Conservation (phyloP, 2,113 vertebrate species). For the Excalfactoria chinensis region DNA sequence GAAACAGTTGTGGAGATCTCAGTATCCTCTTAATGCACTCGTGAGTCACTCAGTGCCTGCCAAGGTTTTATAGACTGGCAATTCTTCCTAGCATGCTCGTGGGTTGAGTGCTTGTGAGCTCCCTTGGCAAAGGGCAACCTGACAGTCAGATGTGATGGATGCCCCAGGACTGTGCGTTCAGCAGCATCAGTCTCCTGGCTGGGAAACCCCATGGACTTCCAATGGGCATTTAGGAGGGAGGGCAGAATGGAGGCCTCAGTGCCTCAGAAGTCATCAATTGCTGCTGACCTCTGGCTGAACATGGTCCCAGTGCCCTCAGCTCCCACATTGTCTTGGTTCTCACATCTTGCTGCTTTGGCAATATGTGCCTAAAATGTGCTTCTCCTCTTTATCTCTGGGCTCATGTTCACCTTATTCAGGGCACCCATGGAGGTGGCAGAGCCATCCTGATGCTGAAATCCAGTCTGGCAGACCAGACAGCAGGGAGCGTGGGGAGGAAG, state of each 20-base stretch:
- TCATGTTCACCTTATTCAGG: neutral
- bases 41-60: neutral
- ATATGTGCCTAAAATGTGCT: neutral
- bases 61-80: neutral
- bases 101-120: neutral
- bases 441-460: neutral
- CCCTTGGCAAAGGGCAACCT: neutral
- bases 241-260: fast-evolving
- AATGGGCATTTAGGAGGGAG: neutral
- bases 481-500: neutral
- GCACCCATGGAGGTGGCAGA: neutral
- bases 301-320: neutral
- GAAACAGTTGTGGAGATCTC: neutral
- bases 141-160: neutral
- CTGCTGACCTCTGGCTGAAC: neutral
- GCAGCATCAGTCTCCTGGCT: neutral
- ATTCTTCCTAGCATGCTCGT: neutral
- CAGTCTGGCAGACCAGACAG: neutral
- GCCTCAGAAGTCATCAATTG: fast-evolving
- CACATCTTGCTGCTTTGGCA: neutral
- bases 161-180: neutral
- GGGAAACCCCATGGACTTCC: neutral
- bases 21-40: neutral
- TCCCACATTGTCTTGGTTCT: neutral
- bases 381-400: neutral